Evolutionary conservation across 2,113 vertebrate genomes (phyloP).

Genomic region (Nycticryphes semicollaris): DNA sequence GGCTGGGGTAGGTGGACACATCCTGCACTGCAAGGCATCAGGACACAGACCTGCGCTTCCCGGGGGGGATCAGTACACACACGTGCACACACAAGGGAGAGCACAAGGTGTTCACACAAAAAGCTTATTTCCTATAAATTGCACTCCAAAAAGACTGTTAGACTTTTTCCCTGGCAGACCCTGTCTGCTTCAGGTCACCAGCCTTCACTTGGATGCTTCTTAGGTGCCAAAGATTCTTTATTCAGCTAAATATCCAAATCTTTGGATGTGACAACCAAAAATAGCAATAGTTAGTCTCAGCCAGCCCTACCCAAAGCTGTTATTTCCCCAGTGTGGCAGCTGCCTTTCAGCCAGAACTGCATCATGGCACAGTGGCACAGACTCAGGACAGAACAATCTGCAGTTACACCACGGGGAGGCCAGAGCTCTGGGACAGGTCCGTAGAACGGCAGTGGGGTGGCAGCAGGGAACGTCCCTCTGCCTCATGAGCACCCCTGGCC

Average conservation of each 20-base stretch:
- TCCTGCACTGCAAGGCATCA: neutral
- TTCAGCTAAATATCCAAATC: neutral
- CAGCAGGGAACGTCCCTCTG: neutral
- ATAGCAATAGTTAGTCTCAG: neutral
- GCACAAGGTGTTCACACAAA: neutral
- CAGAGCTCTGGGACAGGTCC: neutral
- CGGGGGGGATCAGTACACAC: accelerated
- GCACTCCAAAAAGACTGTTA: no score
- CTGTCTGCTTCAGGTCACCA: neutral
- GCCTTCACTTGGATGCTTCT: neutral
- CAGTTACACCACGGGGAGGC: neutral
- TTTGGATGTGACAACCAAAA: neutral
- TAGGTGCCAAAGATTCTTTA: neutral
- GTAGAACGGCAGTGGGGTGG: neutral
- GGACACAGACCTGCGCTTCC: neutral
- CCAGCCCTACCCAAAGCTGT: neutral
- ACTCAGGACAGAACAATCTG: neutral
- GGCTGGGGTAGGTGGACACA: no score
- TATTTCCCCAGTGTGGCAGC: neutral
- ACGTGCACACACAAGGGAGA: neutral
- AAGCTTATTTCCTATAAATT: neutral
- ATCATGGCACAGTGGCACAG: accelerated
- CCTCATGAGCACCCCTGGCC: neutral
- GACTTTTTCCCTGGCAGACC: neutral
- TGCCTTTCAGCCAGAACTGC: neutral